Percentiles rank a stretch among this genome's conserved stretches.
Conservation (phyloP, 2,113 vertebrate genomes). For the Arothron firmamentum region DNA sequence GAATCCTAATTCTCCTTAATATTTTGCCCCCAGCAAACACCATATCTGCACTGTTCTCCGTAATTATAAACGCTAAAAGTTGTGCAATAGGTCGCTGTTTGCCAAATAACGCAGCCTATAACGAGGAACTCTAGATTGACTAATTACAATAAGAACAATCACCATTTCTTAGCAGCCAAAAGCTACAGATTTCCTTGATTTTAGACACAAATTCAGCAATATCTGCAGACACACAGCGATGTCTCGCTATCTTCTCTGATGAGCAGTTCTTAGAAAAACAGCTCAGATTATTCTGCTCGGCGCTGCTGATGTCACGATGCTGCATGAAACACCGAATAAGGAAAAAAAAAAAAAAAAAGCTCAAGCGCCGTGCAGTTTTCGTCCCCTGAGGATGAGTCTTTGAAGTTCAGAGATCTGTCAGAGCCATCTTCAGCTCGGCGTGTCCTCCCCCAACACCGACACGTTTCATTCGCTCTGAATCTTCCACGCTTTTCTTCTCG, state of each 20-base stretch:
- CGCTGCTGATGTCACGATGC: conserved; percentile 2
- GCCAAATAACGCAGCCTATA: background rate
- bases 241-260: background rate
- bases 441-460: conserved; percentile 16
- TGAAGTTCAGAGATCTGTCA: conserved; percentile 64
- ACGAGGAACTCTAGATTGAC: background rate
- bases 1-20: background rate
- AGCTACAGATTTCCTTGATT: background rate
- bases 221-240: background rate
- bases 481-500: conserved; percentile 23
- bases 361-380: conserved; percentile 5
- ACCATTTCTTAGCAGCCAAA: background rate
- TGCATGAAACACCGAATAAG: conserved; percentile 9
- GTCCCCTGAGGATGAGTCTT: conserved; percentile 45
- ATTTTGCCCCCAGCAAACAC: too few species aligned
- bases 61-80: background rate
- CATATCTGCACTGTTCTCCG: background rate
- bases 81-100: background rate
- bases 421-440: conserved; percentile 41
- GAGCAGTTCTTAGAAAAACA: too few species aligned
- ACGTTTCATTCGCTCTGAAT: conserved; percentile 17
- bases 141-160: background rate
- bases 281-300: conserved; percentile 5
- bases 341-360: conserved; percentile 26
- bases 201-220: background rate